phyloP scores from a whole-genome alignment of 1,140 invertebrate species.

The Drosophila varians region DNA sequence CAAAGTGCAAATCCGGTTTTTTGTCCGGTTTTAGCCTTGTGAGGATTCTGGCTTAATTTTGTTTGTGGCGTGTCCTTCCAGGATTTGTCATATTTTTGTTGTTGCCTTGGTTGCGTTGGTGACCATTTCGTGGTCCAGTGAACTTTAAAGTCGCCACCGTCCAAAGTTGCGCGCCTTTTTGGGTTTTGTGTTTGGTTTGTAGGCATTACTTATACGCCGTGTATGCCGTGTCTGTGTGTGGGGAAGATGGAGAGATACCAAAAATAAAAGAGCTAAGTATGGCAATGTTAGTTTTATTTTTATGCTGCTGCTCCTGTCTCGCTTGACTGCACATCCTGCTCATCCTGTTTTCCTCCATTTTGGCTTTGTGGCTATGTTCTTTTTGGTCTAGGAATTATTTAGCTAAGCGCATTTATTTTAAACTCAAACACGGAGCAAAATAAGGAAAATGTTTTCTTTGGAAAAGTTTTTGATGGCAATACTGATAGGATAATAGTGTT shows the following conservation, averaged over 20 bases:
- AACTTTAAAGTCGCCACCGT: slow-evolving; percentile 55
- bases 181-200: slow-evolving; percentile 48
- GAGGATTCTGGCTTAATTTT: slow-evolving; percentile 44
- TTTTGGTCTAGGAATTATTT: slow-evolving; percentile 59
- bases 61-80: slow-evolving; percentile 19
- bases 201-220: slow-evolving; percentile 20
- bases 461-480: background rate
- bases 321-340: slow-evolving; percentile 74
- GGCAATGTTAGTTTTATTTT: slow-evolving; percentile 51
- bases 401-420: slow-evolving; percentile 64
- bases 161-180: slow-evolving; percentile 48
- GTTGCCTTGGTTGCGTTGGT: slow-evolving; percentile 11
- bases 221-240: slow-evolving; percentile 8
- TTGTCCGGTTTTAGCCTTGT: slow-evolving; percentile 17
- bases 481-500: background rate
- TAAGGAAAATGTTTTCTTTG: background rate
- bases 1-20: slow-evolving; percentile 18
- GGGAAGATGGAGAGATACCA: background rate
- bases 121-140: slow-evolving; percentile 63
- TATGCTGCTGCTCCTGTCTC: slow-evolving; percentile 35
- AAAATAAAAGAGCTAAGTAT: background rate
- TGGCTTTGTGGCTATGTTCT: slow-evolving; percentile 24
- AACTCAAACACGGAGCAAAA: slow-evolving; percentile 11
- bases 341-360: slow-evolving; percentile 36
- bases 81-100: slow-evolving; percentile 20